Evolutionary conservation across 1,140 invertebrate species (phyloP), one percentile per base, ranked within the genome.

Genomic region (Bacillus rossius): DNA sequence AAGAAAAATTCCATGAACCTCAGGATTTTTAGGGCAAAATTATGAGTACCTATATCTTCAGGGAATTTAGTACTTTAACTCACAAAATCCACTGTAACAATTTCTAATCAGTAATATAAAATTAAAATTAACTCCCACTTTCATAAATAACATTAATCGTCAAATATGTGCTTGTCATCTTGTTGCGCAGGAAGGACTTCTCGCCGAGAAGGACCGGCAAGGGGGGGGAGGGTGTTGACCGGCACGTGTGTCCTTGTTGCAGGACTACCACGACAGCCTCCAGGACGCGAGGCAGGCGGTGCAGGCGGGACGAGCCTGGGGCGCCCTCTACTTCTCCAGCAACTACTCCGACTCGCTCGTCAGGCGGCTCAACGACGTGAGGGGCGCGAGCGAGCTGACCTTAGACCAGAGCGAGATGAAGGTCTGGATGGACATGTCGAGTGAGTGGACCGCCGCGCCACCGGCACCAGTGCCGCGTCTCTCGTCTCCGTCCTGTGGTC

Each of bases 391-490:
- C 49, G 72, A 77, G 52, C 68, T 69, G 45, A 78, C 75, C 1
- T 68, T 81, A 29, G 65, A 71, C 23, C 69, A 71, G 19, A 76
- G 77, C 42, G 71, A 71, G 25, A 66, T 81, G 7, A 68, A 69
- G 54, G 67, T 81, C 19, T 73, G 75, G 64, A 62, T 79, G 55
- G 80, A 82, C 61, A 75, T 77, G 69, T 80, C 80, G 7, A 75
- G 79, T 81, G 71, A 74, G 72, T 71, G 25, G 8, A 16, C 17
- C 16, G 23, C 42, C 10, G n/a, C n/a, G n/a, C n/a, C n/a, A 40
- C 38, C 13, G 13, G 20, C n/a, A 41, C 51, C 16, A 38, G 14
- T 43, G 20, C 20, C 29, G 22, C 29, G 51, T 45, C n/a, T 26
- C 29, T 41, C 51, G 23, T 43, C 3, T 41, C 29, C 29, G 19